Evolutionary conservation across 2,888 invertebrate species (phyloP), one percentile per base, ranked within the genome.

Genomic region (Dyspetes luteomarginatus): DNA sequence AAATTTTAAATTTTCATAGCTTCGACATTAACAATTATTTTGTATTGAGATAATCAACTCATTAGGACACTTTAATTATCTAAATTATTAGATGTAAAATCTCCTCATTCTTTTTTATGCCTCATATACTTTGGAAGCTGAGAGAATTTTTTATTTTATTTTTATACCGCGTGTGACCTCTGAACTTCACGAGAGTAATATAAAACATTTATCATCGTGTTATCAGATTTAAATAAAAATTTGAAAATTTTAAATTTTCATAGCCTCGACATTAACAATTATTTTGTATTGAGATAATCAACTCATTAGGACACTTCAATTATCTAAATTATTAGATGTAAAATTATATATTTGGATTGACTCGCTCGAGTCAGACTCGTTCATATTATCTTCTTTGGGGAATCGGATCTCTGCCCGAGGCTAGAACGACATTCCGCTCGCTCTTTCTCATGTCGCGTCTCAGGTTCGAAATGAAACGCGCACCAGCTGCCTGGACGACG

Each of bases 331-430:
- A n/a, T n/a, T n/a, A n/a, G n/a, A n/a, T n/a, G n/a, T 28, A 15
- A 52, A 36, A 28, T 17, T 81, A n/a, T 22, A 26, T 41, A 48
- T 58, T 58, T 41, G 58, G 50, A 52, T 22, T 41, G 55, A 68
- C 50, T 22, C 36, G 30, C 68, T 50, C 12, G 41, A 48, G 28
- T 19, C 64, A 56, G n/a, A n/a, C 36, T 64, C 69, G 55, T 56
- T 48, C 74, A 56, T 80, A 82, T 82, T 74, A 74, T 62, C 71
- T 65, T 26, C 52, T 64, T 58, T n/a, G 64, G 77, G 71, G 24
- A 64, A 78, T 68, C 72, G 45, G 78, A 76, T 80, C 68, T 60
- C 62, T 64, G 43, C 84, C 60, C 81, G 73, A 75, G 68, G 71
- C 28, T 65, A 64, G 60, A 69, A 56, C 76, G 79, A 45, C 74